A percentile compares a stretch with the other conserved stretches of the same genome.
These are phyloP conservation scores for Marronus borbonicus DNA, from an alignment of 2,888 invertebrate species.

Conservation along the genomic window DNA sequence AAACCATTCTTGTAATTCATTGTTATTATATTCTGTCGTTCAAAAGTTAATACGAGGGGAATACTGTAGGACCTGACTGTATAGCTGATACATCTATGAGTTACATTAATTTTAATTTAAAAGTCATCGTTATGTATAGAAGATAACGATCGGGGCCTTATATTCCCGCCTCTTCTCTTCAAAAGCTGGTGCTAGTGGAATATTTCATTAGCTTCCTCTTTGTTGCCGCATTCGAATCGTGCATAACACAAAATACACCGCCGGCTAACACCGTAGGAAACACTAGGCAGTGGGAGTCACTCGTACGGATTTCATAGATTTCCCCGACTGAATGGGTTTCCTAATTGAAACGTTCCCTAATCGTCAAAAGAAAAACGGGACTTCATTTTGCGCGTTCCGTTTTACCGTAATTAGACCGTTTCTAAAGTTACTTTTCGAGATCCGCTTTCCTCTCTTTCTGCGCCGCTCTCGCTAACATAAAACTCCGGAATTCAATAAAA, in stretches of 20 bases:
- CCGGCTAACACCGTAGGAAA: conserved; percentile 23
- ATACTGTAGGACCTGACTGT: no score
- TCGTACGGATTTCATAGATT: conserved; percentile 45
- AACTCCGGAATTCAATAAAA: conserved; percentile 61
- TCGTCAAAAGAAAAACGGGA: conserved; percentile 47
- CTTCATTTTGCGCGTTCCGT: conserved; percentile 48
- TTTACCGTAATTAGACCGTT: conserved; percentile 57
- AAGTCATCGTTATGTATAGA: background rate
- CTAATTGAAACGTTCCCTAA: conserved; percentile 47
- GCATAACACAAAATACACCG: conserved; percentile 26
- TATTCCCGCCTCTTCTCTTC: conserved; percentile 6
- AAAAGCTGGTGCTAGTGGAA: conserved; percentile 36
- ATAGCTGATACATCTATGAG: no score
- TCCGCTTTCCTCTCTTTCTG: conserved; percentile 41
- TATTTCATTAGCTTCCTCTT: conserved; percentile 39
- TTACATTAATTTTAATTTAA: background rate
- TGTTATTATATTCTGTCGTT: no score
- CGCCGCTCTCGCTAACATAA: conserved; percentile 41
- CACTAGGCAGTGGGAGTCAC: conserved; percentile 23
- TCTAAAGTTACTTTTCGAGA: conserved; percentile 54
- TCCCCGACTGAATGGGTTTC: conserved; percentile 43
- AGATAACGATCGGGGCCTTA: conserved; percentile 2
- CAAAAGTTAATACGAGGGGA: no score
- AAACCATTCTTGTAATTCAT: no score
- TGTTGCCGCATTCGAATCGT: conserved; percentile 30